Base-by-base conservation (phyloP, 2,888 invertebrate genomes). In the Danaus chrysippus region DNA sequence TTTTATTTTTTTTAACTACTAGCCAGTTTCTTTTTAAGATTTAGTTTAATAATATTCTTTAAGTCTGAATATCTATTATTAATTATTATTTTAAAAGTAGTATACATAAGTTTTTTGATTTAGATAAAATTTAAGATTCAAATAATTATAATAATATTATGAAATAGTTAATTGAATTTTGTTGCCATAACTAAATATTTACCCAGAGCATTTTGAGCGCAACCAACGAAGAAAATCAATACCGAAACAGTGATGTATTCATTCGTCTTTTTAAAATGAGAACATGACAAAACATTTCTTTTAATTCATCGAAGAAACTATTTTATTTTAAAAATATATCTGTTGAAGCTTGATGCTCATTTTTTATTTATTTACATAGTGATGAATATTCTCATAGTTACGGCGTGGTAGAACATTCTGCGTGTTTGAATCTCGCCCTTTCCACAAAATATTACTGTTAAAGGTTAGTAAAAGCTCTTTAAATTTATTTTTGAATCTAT, bases 331-430 rank as follows among this genome's bases (percentile, higher is more conserved):
- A 86, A 86, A 84, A 81, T 79, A 83, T 79, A 83, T 80, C 83
- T 84, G 79, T 86, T 84, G 84, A 82, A 85, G 82, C 76, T 90
- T 84, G 91, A 91, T 91, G 90, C 86, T 90, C 90, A 86, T 87
- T 91, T 91, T 87, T 91, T 91, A 89, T 89, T 90, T 91, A 90
- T 88, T 89, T 90, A 90, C 89, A 86, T 85, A 87, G 90, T 88
- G 90, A 90, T 90, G 88, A 85, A 83, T 87, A 82, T 87, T 87
- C 83, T 86, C 88, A 83, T 88, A 85, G 90, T 87, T 86, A 89
- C 90, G 89, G 89, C 90, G 90, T 89, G 89, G 87, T 90, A 87
- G 86, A 84, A 84, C 81, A 81, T 87, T 85, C 85, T 87, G 83
- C 87, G 86, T 83, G 79, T 83, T 75, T 83, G 79, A 83, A 77